A percentile compares a stretch with the other conserved stretches of the same genome.
These are phyloP conservation scores for Podarcis lilfordi DNA, from an alignment of 2,797 vertebrate species.

Conservation along the genomic window DNA sequence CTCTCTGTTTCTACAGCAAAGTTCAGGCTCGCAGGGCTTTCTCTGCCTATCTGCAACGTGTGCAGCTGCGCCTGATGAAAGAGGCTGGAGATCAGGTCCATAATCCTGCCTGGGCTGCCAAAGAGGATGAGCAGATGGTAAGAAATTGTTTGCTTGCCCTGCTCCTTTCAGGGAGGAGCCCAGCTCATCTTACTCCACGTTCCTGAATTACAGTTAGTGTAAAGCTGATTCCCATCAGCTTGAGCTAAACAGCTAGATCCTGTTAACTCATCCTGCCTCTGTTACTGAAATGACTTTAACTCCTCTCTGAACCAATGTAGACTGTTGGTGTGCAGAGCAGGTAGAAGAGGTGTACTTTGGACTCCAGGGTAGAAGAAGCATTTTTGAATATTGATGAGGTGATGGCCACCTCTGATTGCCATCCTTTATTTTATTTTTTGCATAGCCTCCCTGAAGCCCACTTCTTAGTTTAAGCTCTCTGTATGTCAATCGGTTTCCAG, in stretches of 20 bases:
- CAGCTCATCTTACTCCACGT: conserved; percentile 24
- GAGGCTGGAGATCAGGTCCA: conserved; percentile 80
- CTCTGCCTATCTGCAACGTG: conserved; percentile 92
- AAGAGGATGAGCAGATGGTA: conserved; percentile 95
- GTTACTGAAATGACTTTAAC: conserved; percentile 7
- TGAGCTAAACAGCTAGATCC: background rate
- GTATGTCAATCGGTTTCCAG: conserved; percentile 13
- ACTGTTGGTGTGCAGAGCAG: conserved; percentile 7
- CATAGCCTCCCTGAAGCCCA: background rate
- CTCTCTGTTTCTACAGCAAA: conserved; percentile 83
- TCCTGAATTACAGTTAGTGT: conserved; percentile 22
- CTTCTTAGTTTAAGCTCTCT: conserved; percentile 8
- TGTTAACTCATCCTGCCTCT: conserved; percentile 1
- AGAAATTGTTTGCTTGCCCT: conserved; percentile 59
- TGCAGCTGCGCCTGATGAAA: conserved; percentile 88
- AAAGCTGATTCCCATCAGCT: conserved; percentile 21
- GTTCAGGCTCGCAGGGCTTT: conserved; percentile 94
- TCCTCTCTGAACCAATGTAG: background rate
- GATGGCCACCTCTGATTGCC: background rate
- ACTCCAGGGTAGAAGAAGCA: background rate
- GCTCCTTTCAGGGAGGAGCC: conserved; percentile 16
- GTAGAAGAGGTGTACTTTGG: conserved; percentile 15
- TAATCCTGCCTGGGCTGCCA: conserved; percentile 83
- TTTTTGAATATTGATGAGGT: background rate
- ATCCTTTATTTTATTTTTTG: background rate